Base-by-base conservation (phyloP, 2,888 invertebrate genomes). In the Thymelicus sylvestris region DNA sequence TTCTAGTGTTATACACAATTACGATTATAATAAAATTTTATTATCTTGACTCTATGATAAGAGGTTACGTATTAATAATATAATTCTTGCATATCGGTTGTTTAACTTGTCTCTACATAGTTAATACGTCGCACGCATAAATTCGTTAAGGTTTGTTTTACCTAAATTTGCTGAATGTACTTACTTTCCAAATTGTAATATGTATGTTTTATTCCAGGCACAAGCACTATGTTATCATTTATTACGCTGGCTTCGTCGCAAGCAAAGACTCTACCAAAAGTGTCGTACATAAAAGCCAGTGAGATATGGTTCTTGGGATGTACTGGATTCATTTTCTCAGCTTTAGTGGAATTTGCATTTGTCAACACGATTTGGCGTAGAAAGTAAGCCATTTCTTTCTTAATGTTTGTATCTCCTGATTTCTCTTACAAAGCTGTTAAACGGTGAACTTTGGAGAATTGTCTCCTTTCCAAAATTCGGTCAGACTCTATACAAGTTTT, bases 241-340 rank as follows among this genome's bases (percentile, higher is more conserved):
- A 98, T 98, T 80, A 98, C 98, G 13, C 92, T 98, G 73, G 97
- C 97, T 48, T 97, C 97, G 7, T 97, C 97, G 48, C 96, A 97
- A 79, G 97, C 96, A 64, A 97, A 97, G 87, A 97, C 97, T 7
- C 88, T 98, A 74, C 98, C 98, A 0, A 98, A 98, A 88, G 98
- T 98, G 31, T 97, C 97, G 2, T 98, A 98, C 82, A 97, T 98
- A 74, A 98, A 98, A 89, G 97, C 97, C 3, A 97, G 97, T 74
- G 98, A 98, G 88, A 96, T 98, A 74, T 98, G 98, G 97, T 98
- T 98, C 86, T 90, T 98, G 68, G 97, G 96, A 6, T 97, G 97
- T 82, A 97, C 96, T 1, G 96, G 96, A 60, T 97, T 98, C 81
- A 97, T 98, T 77, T 97, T 98, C 87, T 96, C 97, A 19, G 97